Percentiles rank a stretch among this genome's conserved stretches.
These are phyloP conservation scores for Patiria miniata DNA, from an alignment of 35 echinoderm and acorn worm genomes.

Conservation along the genomic window DNA sequence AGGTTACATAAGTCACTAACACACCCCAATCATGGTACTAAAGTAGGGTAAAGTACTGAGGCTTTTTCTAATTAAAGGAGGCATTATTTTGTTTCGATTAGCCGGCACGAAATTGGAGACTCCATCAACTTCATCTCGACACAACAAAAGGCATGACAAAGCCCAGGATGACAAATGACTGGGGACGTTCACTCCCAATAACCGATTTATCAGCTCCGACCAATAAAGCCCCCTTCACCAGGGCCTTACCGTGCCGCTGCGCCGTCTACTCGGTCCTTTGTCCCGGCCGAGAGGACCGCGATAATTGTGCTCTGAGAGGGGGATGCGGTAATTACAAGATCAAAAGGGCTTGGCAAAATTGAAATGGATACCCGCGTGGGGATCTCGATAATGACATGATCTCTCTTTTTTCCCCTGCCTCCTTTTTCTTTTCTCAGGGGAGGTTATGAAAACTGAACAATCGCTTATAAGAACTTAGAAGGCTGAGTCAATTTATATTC, in stretches of 20 bases:
- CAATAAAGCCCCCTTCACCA: slow-evolving; percentile 10
- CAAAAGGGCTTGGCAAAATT: slow-evolving; percentile 10
- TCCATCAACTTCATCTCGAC: background rate
- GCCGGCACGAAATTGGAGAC: background rate
- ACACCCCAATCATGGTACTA: no score
- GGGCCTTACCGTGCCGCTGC: background rate
- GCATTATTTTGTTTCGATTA: background rate
- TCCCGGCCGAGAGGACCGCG: background rate
- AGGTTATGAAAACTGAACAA: no score
- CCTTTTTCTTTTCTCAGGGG: background rate
- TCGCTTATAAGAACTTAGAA: no score
- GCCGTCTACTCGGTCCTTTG: background rate
- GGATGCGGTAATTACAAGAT: slow-evolving; percentile 28
- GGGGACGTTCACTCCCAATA: background rate
- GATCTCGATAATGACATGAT: slow-evolving; percentile 22
- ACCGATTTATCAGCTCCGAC: slow-evolving; percentile 7
- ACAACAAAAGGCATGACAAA: background rate
- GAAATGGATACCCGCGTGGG: slow-evolving; percentile 13
- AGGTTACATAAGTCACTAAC: no score
- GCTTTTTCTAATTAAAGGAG: background rate
- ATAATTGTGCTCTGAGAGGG: background rate
- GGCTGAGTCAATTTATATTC: no score
- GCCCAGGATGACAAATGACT: slow-evolving; percentile 12
- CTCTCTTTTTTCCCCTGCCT: background rate
- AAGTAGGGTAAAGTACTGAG: no score